Evolutionary conservation across 2,888 invertebrate genomes (phyloP), one percentile per base, ranked within the genome.

Genomic region (Hedya salicella): DNA sequence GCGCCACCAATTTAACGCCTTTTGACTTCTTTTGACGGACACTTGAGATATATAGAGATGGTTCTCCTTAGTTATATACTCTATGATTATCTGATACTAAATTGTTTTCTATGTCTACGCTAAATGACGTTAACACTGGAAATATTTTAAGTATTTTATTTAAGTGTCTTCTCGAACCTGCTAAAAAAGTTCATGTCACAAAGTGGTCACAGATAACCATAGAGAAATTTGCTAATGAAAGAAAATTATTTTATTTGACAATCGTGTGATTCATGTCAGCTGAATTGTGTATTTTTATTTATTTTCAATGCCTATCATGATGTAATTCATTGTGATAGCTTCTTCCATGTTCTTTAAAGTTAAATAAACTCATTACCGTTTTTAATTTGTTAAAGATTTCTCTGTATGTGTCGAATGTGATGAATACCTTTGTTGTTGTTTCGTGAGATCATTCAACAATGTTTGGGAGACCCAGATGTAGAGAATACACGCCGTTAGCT

Each of bases 401-500:
- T 5, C n/a, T 32, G 11, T n/a, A 48, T 17, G 17, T 48, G 19
- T 53, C 14, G 16, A 36, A 6, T 40, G 17, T 8, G 14, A 65
- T 48, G 36, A 1, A 5, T n/a, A 3, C n/a, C 66, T 61, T 66
- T 66, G 66, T 66, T 61, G 49, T 54, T 71, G 69, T 71, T 66
- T 72, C 65, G 50, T 67, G 54, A 66, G 65, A 73, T 72, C 75
- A 60, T 69, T 75, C 72, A 71, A 82, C 70, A 83, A 93, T 94
- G 93, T 92, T 94, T 81, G 93, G 93, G 72, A 92, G 94, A 75
- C 95, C 96, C 53, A 93, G 96, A 76, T 95, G 95, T 85, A 95
- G 95, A 79, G 94, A 95, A 87, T 96, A 96, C 96, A 93, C 95
- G 69, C 97, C 97, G 54, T 89, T 97, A 69, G 94, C 95, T 52